Evolutionary conservation across 2,888 invertebrate genomes (phyloP).

Genomic region (Agrochola macilenta): DNA sequence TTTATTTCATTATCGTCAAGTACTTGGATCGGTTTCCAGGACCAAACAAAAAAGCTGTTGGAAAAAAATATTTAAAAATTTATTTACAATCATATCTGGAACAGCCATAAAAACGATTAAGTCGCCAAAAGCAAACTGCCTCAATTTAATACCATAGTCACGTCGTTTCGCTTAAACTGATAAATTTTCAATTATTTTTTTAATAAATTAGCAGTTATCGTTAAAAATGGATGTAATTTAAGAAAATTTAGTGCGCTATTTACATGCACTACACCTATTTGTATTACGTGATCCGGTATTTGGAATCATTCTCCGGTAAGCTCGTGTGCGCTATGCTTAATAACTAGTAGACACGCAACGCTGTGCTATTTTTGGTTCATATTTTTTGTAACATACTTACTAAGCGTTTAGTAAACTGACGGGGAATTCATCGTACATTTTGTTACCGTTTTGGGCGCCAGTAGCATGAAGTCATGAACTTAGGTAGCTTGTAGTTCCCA

Average conservation of each 20-base stretch:
- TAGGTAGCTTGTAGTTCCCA: background rate
- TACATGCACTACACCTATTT: conserved; percentile 60
- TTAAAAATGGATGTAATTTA: conserved; percentile 43
- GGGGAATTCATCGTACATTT: conserved; percentile 25
- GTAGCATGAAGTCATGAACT: conserved; percentile 6
- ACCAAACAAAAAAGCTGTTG: conserved; percentile 2
- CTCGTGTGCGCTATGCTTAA: conserved; percentile 61
- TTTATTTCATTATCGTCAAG: background rate
- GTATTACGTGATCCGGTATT: conserved; percentile 61
- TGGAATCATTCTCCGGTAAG: conserved; percentile 51
- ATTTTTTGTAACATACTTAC: conserved; percentile 39
- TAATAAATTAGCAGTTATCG: conserved; percentile 29
- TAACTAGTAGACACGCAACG: conserved; percentile 59
- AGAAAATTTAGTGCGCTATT: conserved; percentile 53
- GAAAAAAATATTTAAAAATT: background rate
- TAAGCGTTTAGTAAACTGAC: conserved; percentile 18
- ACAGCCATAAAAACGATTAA: conserved; percentile 25
- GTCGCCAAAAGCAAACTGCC: conserved; percentile 18
- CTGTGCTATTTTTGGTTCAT: conserved; percentile 53
- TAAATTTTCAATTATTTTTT: conserved; percentile 41
- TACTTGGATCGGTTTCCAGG: background rate
- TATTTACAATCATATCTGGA: background rate
- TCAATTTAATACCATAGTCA: conserved; percentile 16
- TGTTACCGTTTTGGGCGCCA: conserved; percentile 8
- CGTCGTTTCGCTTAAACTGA: conserved; percentile 27